phyloP scores from a whole-genome alignment of 2,113 vertebrate species.

The Brevimyrus niger region DNA sequence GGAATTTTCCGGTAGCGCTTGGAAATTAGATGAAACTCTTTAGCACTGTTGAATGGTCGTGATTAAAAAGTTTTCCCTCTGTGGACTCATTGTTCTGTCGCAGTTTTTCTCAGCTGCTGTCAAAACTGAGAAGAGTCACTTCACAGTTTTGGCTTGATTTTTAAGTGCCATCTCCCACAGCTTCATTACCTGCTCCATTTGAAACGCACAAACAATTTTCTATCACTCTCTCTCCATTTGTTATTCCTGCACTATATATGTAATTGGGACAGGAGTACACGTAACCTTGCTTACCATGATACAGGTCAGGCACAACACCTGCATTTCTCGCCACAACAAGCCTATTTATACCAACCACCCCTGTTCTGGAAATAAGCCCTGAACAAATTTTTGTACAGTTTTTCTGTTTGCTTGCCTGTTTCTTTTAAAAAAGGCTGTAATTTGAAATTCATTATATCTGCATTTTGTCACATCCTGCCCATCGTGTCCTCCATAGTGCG shows the following conservation, averaged over 20 bases:
- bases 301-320: background rate
- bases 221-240: background rate
- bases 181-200: constrained; percentile 10
- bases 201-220: constrained; percentile 7
- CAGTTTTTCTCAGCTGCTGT: background rate
- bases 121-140: background rate
- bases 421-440: background rate
- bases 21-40: background rate
- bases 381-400: background rate
- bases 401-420: background rate
- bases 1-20: background rate
- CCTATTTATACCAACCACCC: background rate
- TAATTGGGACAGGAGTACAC: constrained; percentile 8
- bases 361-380: background rate
- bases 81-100: background rate
- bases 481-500: background rate
- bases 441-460: background rate
- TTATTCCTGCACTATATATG: background rate
- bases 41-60: background rate
- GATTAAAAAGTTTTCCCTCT: background rate
- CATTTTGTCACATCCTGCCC: background rate
- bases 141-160: constrained; percentile 12
- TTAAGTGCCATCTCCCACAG: background rate
- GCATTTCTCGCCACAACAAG: background rate
- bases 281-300: background rate